These are phyloP conservation scores for Ennomos quercinarius DNA, from an alignment of 2,888 invertebrate genomes.

Conservation along the genomic window DNA sequence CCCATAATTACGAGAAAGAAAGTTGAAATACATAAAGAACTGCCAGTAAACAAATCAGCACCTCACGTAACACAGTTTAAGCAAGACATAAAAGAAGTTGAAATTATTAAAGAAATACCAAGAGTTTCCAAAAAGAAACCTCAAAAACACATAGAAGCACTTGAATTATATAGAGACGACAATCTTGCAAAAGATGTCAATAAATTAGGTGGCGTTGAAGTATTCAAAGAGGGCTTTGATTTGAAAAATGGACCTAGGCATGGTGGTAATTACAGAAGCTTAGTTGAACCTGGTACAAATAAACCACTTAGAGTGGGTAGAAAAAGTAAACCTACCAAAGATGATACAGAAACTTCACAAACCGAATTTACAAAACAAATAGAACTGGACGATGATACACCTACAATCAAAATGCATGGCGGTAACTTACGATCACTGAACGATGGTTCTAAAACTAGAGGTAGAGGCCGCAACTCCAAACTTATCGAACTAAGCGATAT, in stretches of 20 bases:
- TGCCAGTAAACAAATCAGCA: conserved; percentile 65
- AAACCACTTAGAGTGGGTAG: conserved; percentile 15
- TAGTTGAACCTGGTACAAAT: conserved; percentile 45
- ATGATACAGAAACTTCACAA: conserved; percentile 64
- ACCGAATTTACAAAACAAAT: conserved; percentile 58
- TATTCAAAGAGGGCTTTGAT: conserved; percentile 69
- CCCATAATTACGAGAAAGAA: conserved; percentile 68
- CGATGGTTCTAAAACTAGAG: conserved; percentile 47
- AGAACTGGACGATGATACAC: conserved; percentile 48
- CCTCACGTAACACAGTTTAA: conserved; percentile 72
- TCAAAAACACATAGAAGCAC: conserved; percentile 59
- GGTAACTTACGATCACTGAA: conserved; percentile 54
- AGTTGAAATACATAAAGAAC: conserved; percentile 75
- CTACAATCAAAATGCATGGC: conserved; percentile 47
- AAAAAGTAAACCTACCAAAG: conserved; percentile 16
- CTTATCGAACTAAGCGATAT: conserved; percentile 54
- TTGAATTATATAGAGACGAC: conserved; percentile 75
- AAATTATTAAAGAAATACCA: conserved; percentile 74
- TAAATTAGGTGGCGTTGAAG: conserved; percentile 73
- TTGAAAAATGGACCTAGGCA: conserved; percentile 68
- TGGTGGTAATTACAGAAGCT: conserved; percentile 77
- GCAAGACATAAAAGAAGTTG: conserved; percentile 76
- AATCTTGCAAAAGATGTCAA: conserved; percentile 75
- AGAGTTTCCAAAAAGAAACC: conserved; percentile 48
- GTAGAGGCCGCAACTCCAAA: conserved; percentile 54